Conservation (phyloP, 2,888 invertebrate genomes). For the Nyleta sp. region DNA sequence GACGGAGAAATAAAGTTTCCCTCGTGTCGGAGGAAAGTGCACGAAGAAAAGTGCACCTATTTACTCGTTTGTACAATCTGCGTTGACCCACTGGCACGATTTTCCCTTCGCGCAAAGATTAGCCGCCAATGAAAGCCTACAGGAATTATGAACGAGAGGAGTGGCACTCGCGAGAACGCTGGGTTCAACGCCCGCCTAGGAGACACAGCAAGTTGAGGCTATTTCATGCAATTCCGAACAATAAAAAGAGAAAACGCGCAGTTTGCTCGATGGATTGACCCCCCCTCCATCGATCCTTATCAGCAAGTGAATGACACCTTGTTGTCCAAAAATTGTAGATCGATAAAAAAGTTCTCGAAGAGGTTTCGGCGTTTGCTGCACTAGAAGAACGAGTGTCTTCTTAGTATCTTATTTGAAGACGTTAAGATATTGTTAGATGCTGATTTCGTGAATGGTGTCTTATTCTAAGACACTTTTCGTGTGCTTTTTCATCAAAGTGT, state of each 20-base stretch:
- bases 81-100: slow-evolving; percentile 72
- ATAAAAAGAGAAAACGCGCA: slow-evolving; percentile 58
- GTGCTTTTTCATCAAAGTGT: too few species aligned
- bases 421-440: too few species aligned
- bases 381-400: too few species aligned
- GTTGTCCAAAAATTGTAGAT: too few species aligned
- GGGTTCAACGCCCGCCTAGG: slow-evolving; percentile 64
- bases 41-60: slow-evolving; percentile 71
- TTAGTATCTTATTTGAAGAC: too few species aligned
- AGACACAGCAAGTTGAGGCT: slow-evolving; percentile 54
- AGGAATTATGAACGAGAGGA: slow-evolving; percentile 66
- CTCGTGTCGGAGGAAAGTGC: slow-evolving; percentile 69
- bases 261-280: slow-evolving; percentile 3
- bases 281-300: background rate
- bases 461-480: too few species aligned
- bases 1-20: slow-evolving; percentile 69
- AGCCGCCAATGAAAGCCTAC: slow-evolving; percentile 70
- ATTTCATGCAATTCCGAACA: slow-evolving; percentile 43
- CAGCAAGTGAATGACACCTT: too few species aligned
- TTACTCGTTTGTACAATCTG: slow-evolving; percentile 68
- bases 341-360: too few species aligned
- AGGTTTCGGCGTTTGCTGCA: too few species aligned
- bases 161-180: slow-evolving; percentile 60
- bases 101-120: slow-evolving; percentile 72
- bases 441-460: too few species aligned